phyloP scores from a whole-genome alignment of 1,140 invertebrate species.

The Cylas formicarius region DNA sequence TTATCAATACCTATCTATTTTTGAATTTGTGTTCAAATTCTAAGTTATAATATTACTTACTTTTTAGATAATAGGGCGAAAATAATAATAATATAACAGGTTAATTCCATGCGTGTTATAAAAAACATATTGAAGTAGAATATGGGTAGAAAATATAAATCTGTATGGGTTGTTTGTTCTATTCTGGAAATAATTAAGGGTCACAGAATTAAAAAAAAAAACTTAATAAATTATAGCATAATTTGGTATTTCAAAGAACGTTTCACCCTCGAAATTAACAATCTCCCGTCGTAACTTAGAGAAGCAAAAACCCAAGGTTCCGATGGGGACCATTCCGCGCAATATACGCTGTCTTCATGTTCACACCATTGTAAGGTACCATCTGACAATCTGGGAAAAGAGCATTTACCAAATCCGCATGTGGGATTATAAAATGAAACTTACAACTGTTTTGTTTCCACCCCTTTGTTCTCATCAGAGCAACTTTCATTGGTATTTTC shows the following conservation, averaged over 20 bases:
- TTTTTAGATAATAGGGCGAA: too few species aligned
- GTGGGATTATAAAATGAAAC: slow-evolving; percentile 10
- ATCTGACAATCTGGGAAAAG: slow-evolving; percentile 57
- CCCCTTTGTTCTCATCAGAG: slow-evolving; percentile 24
- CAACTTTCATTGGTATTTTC: slow-evolving; percentile 32
- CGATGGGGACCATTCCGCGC: slow-evolving; percentile 90
- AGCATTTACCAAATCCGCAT: too few species aligned
- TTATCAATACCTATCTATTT: too few species aligned
- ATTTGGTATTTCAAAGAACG: slow-evolving; percentile 88
- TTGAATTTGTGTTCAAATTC: too few species aligned
- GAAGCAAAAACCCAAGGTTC: slow-evolving; percentile 99
- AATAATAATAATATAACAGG: too few species aligned
- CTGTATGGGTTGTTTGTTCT: too few species aligned
- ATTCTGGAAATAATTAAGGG: too few species aligned
- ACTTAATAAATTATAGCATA: slow-evolving; percentile 66
- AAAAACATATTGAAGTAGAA: too few species aligned
- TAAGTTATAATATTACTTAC: too few species aligned
- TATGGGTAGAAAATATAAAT: too few species aligned
- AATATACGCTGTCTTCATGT: slow-evolving; percentile 97
- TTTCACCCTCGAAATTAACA: slow-evolving; percentile 89
- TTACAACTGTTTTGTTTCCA: slow-evolving; percentile 38
- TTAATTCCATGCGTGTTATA: too few species aligned
- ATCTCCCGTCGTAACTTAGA: slow-evolving; percentile 89
- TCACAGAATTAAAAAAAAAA: too few species aligned
- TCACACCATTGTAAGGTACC: slow-evolving; percentile 84